Conservation (phyloP, 2,113 vertebrate genomes). For the cattle (Bos taurus) region DNA sequence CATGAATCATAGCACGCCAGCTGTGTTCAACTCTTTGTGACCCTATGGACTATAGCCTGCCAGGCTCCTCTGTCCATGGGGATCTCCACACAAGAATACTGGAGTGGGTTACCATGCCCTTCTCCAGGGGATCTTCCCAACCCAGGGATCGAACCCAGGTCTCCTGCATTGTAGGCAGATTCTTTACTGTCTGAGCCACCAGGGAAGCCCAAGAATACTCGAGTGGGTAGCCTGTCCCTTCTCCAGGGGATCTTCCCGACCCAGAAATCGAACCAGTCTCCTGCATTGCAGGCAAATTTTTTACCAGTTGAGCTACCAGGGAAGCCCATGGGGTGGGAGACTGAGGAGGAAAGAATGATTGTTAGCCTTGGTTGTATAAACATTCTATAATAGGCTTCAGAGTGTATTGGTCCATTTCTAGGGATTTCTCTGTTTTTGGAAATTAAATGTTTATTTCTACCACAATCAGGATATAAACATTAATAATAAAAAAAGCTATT, state of each 20-base stretch:
- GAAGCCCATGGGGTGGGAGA: conserved; percentile 84
- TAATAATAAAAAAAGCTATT: conserved; percentile 38
- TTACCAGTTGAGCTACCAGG: not conserved
- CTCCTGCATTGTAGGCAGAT: not conserved
- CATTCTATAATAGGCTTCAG: not conserved
- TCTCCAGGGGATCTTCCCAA: not conserved
- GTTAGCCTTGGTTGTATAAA: not conserved
- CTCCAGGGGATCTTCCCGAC: not conserved
- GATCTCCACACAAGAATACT: not conserved
- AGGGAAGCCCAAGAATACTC: not conserved
- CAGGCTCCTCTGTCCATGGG: not conserved
- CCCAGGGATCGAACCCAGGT: not conserved
- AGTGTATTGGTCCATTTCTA: not conserved
- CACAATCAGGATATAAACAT: not conserved
- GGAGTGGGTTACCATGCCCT: not conserved
- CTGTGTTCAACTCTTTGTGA: not conserved
- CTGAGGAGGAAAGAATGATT: not conserved
- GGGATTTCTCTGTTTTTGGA: not conserved
- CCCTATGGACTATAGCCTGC: not conserved
- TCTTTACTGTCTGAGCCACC: not conserved
- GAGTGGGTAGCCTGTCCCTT: not conserved
- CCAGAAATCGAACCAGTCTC: not conserved
- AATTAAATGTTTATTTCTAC: conserved; percentile 24
- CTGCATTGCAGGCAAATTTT: not conserved
- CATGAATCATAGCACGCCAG: not conserved